These are phyloP conservation scores for Proteles cristata DNA, from an alignment of 2,113 vertebrate genomes.

Conservation along the genomic window DNA sequence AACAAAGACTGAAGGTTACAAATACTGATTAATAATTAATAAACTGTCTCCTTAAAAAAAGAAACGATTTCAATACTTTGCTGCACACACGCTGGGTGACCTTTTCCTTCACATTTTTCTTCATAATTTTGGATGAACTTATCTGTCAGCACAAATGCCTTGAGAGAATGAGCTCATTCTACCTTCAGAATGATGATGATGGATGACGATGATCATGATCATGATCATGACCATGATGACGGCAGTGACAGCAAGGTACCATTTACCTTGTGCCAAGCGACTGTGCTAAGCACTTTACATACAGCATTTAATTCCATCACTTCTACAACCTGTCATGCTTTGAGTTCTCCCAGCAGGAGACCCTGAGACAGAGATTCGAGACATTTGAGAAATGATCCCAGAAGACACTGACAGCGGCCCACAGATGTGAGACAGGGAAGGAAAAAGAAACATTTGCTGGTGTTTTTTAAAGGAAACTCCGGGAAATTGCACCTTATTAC, in stretches of 20 bases:
- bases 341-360: background rate
- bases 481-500: background rate
- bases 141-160: background rate
- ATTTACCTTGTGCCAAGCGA: background rate
- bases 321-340: background rate
- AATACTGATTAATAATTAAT: constrained; percentile 59
- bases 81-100: background rate
- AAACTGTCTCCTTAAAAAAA: constrained; percentile 30
- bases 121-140: background rate
- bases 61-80: background rate
- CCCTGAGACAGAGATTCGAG: background rate
- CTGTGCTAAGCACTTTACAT: background rate
- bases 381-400: background rate
- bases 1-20: constrained; percentile 23
- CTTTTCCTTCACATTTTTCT: constrained; percentile 54
- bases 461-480: background rate
- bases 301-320: background rate
- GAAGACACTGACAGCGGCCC: background rate
- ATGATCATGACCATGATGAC: no score
- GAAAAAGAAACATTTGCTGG: background rate
- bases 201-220: no score
- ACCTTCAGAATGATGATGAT: background rate
- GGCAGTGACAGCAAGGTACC: background rate
- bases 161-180: background rate
- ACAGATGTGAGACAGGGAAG: background rate